Evolutionary conservation across 2,113 vertebrate species (phyloP).

Genomic region (Caretta caretta): DNA sequence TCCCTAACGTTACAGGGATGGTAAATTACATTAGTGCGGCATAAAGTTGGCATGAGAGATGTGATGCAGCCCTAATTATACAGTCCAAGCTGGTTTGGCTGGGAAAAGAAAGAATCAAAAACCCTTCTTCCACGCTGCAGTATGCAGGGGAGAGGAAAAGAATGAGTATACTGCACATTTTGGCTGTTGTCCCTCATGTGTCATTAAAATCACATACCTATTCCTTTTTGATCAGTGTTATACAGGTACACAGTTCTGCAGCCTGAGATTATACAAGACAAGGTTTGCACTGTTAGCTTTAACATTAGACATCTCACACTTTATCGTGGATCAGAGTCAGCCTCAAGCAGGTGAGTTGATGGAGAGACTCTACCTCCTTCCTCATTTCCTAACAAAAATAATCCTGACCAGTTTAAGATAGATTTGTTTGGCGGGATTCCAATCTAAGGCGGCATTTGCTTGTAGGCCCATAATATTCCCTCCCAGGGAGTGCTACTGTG

Average conservation of each 20-base stretch:
- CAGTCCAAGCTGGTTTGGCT: constrained; percentile 26
- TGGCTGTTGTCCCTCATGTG: neutral
- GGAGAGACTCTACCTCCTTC: neutral
- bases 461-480: neutral
- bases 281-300: neutral
- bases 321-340: neutral
- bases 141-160: constrained; percentile 1
- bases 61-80: neutral
- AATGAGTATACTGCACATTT: neutral
- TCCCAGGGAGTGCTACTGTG: neutral
- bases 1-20: constrained; percentile 3
- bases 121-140: neutral
- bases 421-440: neutral
- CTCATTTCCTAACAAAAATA: neutral
- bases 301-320: neutral
- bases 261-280: neutral
- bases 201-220: neutral
- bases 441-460: neutral
- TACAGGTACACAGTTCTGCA: neutral
- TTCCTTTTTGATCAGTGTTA: neutral
- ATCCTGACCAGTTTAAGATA: neutral
- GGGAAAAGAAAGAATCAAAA: constrained; percentile 15
- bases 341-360: neutral
- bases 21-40: constrained; percentile 52
- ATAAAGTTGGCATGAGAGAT: constrained; percentile 28